These are phyloP conservation scores for Cyclargus thomasi DNA, from an alignment of 1,140 invertebrate genomes.

Conservation along the genomic window DNA sequence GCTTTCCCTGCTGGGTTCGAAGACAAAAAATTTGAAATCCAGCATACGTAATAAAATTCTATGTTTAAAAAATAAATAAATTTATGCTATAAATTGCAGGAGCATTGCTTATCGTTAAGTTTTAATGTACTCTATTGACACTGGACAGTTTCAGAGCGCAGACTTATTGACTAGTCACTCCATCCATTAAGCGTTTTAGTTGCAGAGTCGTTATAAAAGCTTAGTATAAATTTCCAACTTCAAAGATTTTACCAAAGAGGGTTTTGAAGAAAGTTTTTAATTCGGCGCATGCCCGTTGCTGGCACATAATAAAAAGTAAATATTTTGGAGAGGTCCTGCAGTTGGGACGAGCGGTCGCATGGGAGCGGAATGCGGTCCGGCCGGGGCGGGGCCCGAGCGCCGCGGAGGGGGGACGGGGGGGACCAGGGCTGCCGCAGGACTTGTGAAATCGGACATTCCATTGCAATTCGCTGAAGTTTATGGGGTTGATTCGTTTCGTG, in stretches of 20 bases:
- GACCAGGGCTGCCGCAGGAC: conserved; percentile 23
- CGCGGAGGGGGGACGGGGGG: conserved; percentile 22
- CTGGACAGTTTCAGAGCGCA: background rate
- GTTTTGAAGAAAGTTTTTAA: conserved; percentile 8
- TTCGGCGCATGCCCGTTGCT: conserved; percentile 30
- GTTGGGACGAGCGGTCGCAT: conserved; percentile 58
- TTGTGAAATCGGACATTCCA: background rate
- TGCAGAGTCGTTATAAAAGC: too few species aligned
- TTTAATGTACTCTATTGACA: background rate
- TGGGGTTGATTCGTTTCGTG: too few species aligned
- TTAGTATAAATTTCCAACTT: background rate
- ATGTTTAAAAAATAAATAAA: background rate
- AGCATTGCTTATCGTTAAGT: background rate
- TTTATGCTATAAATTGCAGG: background rate
- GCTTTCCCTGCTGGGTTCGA: background rate
- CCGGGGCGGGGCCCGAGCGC: conserved; percentile 30
- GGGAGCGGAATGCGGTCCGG: conserved; percentile 72
- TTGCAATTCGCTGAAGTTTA: too few species aligned
- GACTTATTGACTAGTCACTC: too few species aligned
- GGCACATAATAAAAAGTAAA: conserved; percentile 54
- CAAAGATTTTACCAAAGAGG: background rate
- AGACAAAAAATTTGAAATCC: background rate
- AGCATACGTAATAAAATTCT: background rate
- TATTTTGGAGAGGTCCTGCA: conserved; percentile 61
- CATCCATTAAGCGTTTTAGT: too few species aligned